phyloP scores from a whole-genome alignment of 2,888 invertebrate species.

The Lottia gigantea region DNA sequence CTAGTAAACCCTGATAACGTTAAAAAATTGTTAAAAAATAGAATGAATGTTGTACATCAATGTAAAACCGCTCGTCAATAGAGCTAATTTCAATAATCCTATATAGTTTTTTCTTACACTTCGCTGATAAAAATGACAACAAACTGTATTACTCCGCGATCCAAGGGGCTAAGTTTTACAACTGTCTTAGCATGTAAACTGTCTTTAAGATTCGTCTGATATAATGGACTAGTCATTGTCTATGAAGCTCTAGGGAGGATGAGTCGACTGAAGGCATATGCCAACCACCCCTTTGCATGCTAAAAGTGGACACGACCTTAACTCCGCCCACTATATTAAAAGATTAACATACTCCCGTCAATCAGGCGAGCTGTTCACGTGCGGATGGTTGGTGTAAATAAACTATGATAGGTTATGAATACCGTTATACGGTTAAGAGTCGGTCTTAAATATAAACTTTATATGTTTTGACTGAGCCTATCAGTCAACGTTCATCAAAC shows the following conservation, averaged over 20 bases:
- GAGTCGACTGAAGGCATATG: not conserved
- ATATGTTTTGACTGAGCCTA: too few relatives aligned
- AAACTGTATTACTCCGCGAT: not conserved
- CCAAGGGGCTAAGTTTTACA: not conserved
- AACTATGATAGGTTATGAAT: not conserved
- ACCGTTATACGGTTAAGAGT: not conserved
- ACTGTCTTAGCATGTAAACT: slow-evolving; percentile 1
- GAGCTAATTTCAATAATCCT: too few relatives aligned
- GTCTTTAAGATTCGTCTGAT: slow-evolving; percentile 1
- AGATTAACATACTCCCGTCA: not conserved
- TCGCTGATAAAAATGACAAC: not conserved
- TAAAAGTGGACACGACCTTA: not conserved
- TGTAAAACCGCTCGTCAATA: too few relatives aligned
- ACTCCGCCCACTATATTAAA: slow-evolving; percentile 3
- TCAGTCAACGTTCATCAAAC: too few relatives aligned
- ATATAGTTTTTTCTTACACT: too few relatives aligned
- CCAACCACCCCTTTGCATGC: not conserved
- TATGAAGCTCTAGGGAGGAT: not conserved
- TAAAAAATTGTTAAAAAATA: too few relatives aligned
- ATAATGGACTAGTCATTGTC: not conserved
- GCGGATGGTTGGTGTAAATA: not conserved
- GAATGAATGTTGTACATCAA: too few relatives aligned
- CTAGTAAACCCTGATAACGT: too few relatives aligned
- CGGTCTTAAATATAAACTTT: too few relatives aligned
- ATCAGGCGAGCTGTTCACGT: not conserved